A percentile compares a stretch with the other conserved stretches of the same genome.
phyloP scores from a whole-genome alignment of 53 echinoderm and acorn worm species.

The Paracentrotus lividus region DNA sequence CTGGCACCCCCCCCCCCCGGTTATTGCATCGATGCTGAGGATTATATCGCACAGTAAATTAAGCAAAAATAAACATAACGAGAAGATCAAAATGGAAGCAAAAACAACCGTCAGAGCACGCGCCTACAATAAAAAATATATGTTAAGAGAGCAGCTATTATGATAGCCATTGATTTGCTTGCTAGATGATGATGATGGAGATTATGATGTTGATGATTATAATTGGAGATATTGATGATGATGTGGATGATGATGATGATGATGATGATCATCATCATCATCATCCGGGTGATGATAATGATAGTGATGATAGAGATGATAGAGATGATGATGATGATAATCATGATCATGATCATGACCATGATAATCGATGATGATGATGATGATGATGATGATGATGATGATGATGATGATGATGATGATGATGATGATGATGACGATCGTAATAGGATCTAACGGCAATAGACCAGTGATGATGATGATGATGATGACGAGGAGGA shows the following conservation, averaged over 20 bases:
- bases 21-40: no score
- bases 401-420: slow-evolving; percentile 24
- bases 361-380: neutral
- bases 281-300: neutral
- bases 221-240: no score
- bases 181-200: no score
- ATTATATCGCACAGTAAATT: no score
- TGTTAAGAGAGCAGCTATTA: no score
- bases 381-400: slow-evolving; percentile 37
- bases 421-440: neutral
- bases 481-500: neutral
- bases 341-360: neutral
- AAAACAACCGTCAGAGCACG: no score
- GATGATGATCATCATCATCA: neutral
- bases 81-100: no score
- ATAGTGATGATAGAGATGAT: neutral
- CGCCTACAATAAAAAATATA: no score
- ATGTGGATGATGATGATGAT: neutral
- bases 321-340: slow-evolving; percentile 6
- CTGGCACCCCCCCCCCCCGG: no score
- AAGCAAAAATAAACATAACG: no score
- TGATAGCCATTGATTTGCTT: no score
- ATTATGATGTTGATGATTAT: no score
- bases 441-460: slow-evolving; percentile 3
- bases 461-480: slow-evolving; percentile 18